phyloP scores from a whole-genome alignment of 2,888 invertebrate genomes.

The Patella ulyssiponensis region DNA sequence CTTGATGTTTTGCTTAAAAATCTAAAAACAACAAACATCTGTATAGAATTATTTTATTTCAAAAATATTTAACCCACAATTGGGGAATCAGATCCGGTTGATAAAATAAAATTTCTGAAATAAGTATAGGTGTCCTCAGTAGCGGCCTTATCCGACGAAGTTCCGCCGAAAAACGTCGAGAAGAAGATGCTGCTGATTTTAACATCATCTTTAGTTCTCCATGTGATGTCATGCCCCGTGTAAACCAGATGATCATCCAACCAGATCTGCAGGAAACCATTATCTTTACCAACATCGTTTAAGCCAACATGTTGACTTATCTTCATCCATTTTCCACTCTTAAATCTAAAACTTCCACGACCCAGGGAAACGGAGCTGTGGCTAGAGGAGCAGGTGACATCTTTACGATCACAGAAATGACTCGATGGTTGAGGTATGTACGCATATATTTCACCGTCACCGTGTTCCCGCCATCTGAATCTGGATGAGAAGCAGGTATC shows the following conservation, averaged over 20 bases:
- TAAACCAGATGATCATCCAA: conserved; percentile 36
- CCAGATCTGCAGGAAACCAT: conserved; percentile 48
- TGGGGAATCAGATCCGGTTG: background rate
- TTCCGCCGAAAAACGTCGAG: conserved; percentile 58
- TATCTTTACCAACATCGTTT: conserved; percentile 42
- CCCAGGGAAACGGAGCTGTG: conserved; percentile 30
- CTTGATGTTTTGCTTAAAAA: too few relatives aligned
- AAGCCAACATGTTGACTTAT: conserved; percentile 50
- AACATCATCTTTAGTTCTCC: conserved; percentile 39
- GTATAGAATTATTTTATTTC: too few relatives aligned
- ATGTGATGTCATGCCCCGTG: conserved; percentile 38
- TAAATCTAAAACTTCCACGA: conserved; percentile 35
- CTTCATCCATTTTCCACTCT: conserved; percentile 43
- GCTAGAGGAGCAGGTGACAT: conserved; percentile 13
- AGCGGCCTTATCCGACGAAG: conserved; percentile 41
- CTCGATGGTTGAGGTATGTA: conserved; percentile 35
- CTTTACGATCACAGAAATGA: conserved; percentile 21
- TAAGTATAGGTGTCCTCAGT: conserved; percentile 49
- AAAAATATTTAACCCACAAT: too few relatives aligned
- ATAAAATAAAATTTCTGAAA: conserved; percentile 47
- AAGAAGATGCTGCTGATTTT: conserved; percentile 52
- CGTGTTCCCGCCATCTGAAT: conserved; percentile 49
- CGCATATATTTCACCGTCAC: conserved; percentile 51
- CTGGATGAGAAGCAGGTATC: conserved; percentile 50
- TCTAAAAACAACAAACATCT: too few relatives aligned